Evolutionary conservation across 1,140 invertebrate species (phyloP).

Genomic region (Colletes gigas): DNA sequence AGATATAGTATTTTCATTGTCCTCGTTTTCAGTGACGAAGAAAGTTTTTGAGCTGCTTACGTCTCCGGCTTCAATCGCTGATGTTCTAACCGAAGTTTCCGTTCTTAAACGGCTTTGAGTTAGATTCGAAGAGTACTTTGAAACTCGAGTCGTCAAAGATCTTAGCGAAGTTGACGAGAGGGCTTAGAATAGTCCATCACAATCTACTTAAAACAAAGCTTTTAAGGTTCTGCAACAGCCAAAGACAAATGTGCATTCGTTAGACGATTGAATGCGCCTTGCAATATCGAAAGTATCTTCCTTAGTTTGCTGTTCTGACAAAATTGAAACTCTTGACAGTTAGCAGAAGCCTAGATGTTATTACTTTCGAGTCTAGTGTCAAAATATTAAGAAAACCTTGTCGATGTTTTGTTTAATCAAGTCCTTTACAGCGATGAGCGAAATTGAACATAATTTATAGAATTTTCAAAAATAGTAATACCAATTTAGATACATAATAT

Average conservation of each 20-base stretch:
- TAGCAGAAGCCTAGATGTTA: too few species aligned
- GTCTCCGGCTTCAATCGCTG: not conserved
- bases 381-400: too few species aligned
- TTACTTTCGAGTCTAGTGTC: too few species aligned
- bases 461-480: too few species aligned
- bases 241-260: not conserved
- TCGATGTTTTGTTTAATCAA: too few species aligned
- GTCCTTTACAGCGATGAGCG: too few species aligned
- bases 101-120: constrained; percentile 2
- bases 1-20: too few species aligned
- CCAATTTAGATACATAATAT: too few species aligned
- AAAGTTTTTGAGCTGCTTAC: not conserved
- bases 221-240: not conserved
- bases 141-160: constrained; percentile 6
- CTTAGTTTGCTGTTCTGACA: not conserved
- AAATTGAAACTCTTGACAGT: not conserved
- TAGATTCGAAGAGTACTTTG: not conserved
- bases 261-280: not conserved
- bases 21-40: not conserved
- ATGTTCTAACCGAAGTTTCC: constrained; percentile 1
- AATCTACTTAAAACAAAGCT: not conserved
- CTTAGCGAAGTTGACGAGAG: constrained; percentile 11
- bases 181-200: constrained; percentile 3
- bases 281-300: not conserved
- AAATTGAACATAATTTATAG: too few species aligned